Base-by-base conservation (phyloP, 2,113 vertebrate genomes). In the Entosphenus tridentatus region DNA sequence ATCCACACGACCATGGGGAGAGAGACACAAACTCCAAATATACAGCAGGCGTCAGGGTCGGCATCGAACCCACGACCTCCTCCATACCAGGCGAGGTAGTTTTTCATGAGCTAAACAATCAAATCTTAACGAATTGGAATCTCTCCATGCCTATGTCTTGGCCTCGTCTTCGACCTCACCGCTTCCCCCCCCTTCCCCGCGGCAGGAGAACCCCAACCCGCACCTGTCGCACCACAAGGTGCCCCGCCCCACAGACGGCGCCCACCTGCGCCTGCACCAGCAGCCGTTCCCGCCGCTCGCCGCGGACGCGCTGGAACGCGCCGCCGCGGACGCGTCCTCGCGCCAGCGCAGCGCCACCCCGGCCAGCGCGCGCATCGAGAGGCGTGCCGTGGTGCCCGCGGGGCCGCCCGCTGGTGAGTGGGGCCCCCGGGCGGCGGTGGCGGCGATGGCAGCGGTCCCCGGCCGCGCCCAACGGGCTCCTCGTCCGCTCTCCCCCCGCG, bases 201-300 rank as follows among this genome's bases (percentile, higher is more conserved):
- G 6, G 2, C 74, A 98, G 93, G 93, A 98, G 75, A 98, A 91
- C 71, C 92, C 93, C 71, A 96, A 95, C 73, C 92, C 93, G 67
- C 92, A 98, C 78, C 92, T 95, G 82, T 86, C 89, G 8, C 96
- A 96, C 78, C 93, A 96, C 81, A 98, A 96, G 77, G 87, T 98
- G 74, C 92, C 89, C 1, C 82, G 86, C 55, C 93, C 93, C 2
- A 95, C 87, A 0, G 93, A 96, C 78, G 93, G 93, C 62, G 96
- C 92, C n/a, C 90, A 98, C 77, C 71, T 98, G 74, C 82, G 92
- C 1, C 86, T 98, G 65, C 93, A 98, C 74, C 78, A 95, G 73
- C 81, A 93, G 69, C 88, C 91, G 54, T 98, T 98, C 58, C 87
- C 89, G 3, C 72, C 75, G 55, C 80, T 98, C 75, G 83, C 87